phyloP scores from a whole-genome alignment of 2,797 vertebrate genomes.

The Xenopus petersii region DNA sequence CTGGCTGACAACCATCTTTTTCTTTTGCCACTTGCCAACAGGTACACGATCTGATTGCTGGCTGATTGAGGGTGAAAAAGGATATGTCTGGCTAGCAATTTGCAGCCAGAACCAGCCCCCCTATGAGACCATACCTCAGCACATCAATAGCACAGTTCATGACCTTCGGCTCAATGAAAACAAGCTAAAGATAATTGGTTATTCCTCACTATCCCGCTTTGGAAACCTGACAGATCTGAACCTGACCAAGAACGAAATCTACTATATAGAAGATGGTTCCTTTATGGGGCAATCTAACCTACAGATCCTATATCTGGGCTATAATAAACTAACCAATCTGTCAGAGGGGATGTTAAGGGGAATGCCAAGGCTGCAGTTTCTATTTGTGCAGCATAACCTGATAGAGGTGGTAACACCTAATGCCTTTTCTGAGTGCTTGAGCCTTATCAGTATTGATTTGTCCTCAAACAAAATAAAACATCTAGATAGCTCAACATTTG shows the following conservation, averaged over 20 bases:
- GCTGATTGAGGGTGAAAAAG: slow-evolving; percentile 98
- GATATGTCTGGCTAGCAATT: slow-evolving; percentile 97
- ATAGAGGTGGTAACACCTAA: slow-evolving; percentile 89
- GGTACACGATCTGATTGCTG: slow-evolving; percentile 85
- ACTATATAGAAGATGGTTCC: slow-evolving; percentile 93
- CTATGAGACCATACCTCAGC: slow-evolving; percentile 95
- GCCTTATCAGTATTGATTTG: slow-evolving; percentile 93
- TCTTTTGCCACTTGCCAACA: slow-evolving; percentile 64
- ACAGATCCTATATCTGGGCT: slow-evolving; percentile 93
- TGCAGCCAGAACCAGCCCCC: slow-evolving; percentile 99
- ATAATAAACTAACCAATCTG: slow-evolving; percentile 94
- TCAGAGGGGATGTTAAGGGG: slow-evolving; percentile 95
- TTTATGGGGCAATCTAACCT: slow-evolving; percentile 93
- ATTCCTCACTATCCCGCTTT: slow-evolving; percentile 91
- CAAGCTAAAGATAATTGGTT: slow-evolving; percentile 93
- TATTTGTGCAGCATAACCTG: slow-evolving; percentile 96
- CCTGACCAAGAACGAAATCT: slow-evolving; percentile 97
- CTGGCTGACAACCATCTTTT: slow-evolving; percentile 60
- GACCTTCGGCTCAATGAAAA: slow-evolving; percentile 95
- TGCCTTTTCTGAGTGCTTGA: slow-evolving; percentile 92
- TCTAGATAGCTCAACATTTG: slow-evolving; percentile 88
- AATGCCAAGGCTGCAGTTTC: slow-evolving; percentile 88
- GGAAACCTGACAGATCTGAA: slow-evolving; percentile 97
- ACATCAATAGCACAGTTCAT: slow-evolving; percentile 98
- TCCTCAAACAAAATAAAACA: slow-evolving; percentile 93